phyloP scores from a whole-genome alignment of 2,888 invertebrate genomes.

The Heliconius erato region DNA sequence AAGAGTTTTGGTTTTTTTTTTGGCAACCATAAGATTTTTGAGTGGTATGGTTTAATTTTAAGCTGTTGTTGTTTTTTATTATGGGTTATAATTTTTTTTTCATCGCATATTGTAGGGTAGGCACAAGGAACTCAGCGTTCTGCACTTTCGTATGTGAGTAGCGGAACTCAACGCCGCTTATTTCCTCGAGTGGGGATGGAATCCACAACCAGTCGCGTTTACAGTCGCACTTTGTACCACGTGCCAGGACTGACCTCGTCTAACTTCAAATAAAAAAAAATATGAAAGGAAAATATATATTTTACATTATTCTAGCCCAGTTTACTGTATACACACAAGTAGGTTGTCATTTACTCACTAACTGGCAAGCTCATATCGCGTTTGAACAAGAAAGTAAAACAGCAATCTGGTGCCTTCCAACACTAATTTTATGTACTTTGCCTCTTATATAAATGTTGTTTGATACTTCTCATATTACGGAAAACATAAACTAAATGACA shows the following conservation, averaged over 20 bases:
- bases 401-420: constrained; percentile 24
- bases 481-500: constrained; percentile 6
- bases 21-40: constrained; percentile 23
- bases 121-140: no score
- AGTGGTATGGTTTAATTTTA: constrained; percentile 15
- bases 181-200: no score
- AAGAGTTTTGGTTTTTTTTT: not conserved
- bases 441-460: constrained; percentile 15
- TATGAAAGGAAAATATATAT: not conserved
- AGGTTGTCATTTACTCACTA: constrained; percentile 23
- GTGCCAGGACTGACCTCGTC: no score
- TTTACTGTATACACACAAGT: not conserved
- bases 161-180: no score
- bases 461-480: not conserved
- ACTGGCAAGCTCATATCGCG: constrained; percentile 35
- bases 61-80: not conserved
- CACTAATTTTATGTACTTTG: constrained; percentile 24
- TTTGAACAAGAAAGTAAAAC: constrained; percentile 36
- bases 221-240: no score
- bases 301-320: not conserved
- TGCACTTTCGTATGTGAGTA: no score
- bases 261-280: not conserved
- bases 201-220: no score
- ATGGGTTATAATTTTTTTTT: no score
- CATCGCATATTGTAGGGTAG: no score